These are phyloP conservation scores for Megalonaias nervosa DNA, from an alignment of 1,140 invertebrate genomes.

Conservation along the genomic window DNA sequence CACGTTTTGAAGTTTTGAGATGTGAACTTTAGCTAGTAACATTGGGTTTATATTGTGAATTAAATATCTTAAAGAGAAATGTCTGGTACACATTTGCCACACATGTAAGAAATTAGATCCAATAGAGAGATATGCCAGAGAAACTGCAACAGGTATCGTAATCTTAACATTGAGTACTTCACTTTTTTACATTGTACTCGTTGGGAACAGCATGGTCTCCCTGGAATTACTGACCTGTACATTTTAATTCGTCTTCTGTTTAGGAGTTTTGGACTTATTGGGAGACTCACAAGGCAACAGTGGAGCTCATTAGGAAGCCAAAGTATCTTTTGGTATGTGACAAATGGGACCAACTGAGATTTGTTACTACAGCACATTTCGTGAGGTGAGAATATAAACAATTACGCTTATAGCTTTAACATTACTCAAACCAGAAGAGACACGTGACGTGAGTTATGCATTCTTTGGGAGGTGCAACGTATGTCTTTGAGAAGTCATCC, in stretches of 20 bases:
- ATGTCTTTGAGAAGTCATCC: neutral
- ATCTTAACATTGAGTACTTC: too few species aligned
- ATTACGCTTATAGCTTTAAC: neutral
- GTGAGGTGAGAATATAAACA: slow-evolving; percentile 55
- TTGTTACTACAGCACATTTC: slow-evolving; percentile 66
- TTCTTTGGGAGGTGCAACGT: neutral
- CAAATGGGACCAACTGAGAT: slow-evolving; percentile 67
- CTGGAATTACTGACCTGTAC: too few species aligned
- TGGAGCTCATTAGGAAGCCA: slow-evolving; percentile 61
- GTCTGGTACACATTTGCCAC: too few species aligned
- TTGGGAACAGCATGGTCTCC: too few species aligned
- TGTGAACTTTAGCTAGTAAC: too few species aligned
- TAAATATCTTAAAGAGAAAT: too few species aligned
- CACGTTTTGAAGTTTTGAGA: too few species aligned
- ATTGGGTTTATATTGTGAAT: too few species aligned
- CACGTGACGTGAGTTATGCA: neutral
- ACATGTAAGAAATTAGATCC: too few species aligned
- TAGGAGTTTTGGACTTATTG: slow-evolving; percentile 69
- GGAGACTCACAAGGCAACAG: slow-evolving; percentile 65
- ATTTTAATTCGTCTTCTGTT: slow-evolving; percentile 4
- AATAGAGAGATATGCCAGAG: too few species aligned
- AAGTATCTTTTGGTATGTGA: slow-evolving; percentile 66
- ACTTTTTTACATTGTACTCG: too few species aligned
- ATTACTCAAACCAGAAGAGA: neutral
- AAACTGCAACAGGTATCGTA: too few species aligned